A percentile compares a stretch with the other conserved stretches of the same genome.
These are phyloP conservation scores for Drosophila affinis DNA, from an alignment of 2,888 invertebrate species.

Conservation along the genomic window DNA sequence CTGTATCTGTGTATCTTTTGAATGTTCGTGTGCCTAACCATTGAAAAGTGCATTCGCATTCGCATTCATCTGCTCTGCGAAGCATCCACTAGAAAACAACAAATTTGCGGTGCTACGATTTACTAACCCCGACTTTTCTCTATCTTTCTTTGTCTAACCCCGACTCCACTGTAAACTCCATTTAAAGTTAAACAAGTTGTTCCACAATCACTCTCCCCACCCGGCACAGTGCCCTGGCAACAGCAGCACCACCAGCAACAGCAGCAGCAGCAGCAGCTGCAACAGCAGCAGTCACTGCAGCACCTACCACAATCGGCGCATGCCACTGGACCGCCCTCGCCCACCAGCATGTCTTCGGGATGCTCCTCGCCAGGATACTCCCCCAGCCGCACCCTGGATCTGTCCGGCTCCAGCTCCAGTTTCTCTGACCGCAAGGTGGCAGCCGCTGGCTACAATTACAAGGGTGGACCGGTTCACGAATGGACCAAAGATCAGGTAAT, in stretches of 20 bases:
- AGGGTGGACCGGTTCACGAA: conserved; percentile 88
- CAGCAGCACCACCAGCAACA: conserved; percentile 84
- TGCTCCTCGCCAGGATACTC: conserved; percentile 85
- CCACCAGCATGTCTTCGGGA: conserved; percentile 87
- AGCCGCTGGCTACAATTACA: conserved; percentile 86
- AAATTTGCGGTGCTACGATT: background rate
- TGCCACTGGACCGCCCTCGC: conserved; percentile 86
- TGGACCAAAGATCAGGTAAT: conserved; percentile 91
- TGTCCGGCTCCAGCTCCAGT: conserved; percentile 86
- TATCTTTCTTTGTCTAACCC: conserved; percentile 10
- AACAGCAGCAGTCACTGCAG: conserved; percentile 73
- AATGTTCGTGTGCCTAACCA: conserved; percentile 27
- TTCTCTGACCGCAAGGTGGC: conserved; percentile 87
- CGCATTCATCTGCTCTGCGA: conserved; percentile 25
- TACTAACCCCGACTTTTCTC: conserved; percentile 36
- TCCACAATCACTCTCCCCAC: conserved; percentile 87
- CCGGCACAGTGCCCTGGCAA: conserved; percentile 87
- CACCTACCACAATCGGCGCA: conserved; percentile 81
- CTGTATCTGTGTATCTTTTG: conserved; percentile 17
- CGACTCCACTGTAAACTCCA: conserved; percentile 16
- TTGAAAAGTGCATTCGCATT: background rate
- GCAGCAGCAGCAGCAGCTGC: conserved; percentile 83
- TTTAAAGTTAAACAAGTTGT: conserved; percentile 87
- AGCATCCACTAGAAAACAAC: conserved; percentile 9
- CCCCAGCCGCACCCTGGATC: conserved; percentile 85